Evolutionary conservation across 2,113 vertebrate species (phyloP).

Genomic region (Perccottus glenii): DNA sequence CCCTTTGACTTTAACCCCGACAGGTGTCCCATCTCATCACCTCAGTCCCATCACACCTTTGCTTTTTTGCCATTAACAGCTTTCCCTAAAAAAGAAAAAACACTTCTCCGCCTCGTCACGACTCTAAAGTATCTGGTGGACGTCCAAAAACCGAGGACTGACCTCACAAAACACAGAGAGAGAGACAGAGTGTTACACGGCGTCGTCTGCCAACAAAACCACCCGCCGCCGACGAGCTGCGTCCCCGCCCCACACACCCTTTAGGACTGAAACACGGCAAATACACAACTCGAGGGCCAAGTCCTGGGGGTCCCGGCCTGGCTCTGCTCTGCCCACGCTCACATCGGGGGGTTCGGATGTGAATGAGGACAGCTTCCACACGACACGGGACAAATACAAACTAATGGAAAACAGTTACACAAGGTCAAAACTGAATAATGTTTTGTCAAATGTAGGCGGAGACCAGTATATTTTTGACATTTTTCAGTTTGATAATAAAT

Average conservation of each 20-base stretch:
- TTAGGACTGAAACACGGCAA: slow-evolving; percentile 26
- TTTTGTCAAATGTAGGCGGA: too few relatives aligned
- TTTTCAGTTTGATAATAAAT: too few relatives aligned
- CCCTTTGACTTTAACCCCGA: too few relatives aligned
- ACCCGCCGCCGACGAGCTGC: slow-evolving; percentile 15
- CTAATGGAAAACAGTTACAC: too few relatives aligned
- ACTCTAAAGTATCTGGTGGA: slow-evolving; percentile 27
- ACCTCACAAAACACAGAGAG: slow-evolving; percentile 27
- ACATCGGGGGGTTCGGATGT: not conserved
- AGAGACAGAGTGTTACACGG: too few relatives aligned
- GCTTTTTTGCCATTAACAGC: too few relatives aligned
- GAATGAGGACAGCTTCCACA: too few relatives aligned
- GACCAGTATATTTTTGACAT: too few relatives aligned
- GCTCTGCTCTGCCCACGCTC: slow-evolving; percentile 4
- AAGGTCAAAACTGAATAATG: too few relatives aligned
- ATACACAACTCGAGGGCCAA: slow-evolving; percentile 38
- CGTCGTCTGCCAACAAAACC: slow-evolving; percentile 8
- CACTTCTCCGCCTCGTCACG: not conserved
- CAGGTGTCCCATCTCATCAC: too few relatives aligned
- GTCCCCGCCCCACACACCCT: slow-evolving; percentile 36
- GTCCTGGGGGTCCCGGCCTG: slow-evolving; percentile 9
- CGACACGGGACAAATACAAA: too few relatives aligned
- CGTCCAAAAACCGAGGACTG: slow-evolving; percentile 29
- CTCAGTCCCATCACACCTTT: too few relatives aligned
- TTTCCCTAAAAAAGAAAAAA: not conserved